Evolutionary conservation across 2,797 vertebrate species (phyloP), one percentile per base, ranked within the genome.

Genomic region (Eospalax fontanierii): DNA sequence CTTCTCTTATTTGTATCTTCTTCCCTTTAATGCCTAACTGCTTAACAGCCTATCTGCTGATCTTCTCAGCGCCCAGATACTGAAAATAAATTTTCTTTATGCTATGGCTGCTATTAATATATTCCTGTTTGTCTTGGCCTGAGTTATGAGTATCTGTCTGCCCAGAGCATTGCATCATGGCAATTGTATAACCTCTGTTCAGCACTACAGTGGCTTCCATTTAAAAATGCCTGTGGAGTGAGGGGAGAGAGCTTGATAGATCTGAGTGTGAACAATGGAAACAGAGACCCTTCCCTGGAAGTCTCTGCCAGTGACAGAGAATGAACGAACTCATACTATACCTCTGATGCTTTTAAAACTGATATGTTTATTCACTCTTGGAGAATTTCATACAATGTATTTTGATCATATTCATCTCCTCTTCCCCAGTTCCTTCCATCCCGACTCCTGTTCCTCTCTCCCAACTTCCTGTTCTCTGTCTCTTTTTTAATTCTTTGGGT

Each of bases 71-170:
- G 93, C 73, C 79, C 68, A 95, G 89, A 93, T 85, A 87, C 86
- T 92, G 87, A 93, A 91, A 93, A 97, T 95, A 87, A 97, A 91
- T 95, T 96, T 86, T 88, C 92, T 97, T 97, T 97, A 93, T 94
- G 90, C 95, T 96, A 91, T 26, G 78, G 92, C 84, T 89, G 43
- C 95, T 97, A 92, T 95, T 95, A 97, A 96, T 95, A 80, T 83
- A 95, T 95, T 92, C 68, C 83, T 93, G 90, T 95, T 98, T 97
- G 97, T 95, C 96, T 96, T 96, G 96, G 97, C 97, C 94, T 98
- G 97, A 98, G 93, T 98, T 98, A 98, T 84, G 89, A 96, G 70
- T 93, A 86, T 70, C 92, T 0, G 59, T 73, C 87, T 95, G 95
- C 96, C 97, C 97, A 97, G 97, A 98, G 96, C 40, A 35, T 24